Percentiles rank a stretch among this genome's conserved stretches.
Evolutionary conservation across 92 coral and sea anemone genomes (phyloP).

Genomic region (Hydrozoanthus gracilis): DNA sequence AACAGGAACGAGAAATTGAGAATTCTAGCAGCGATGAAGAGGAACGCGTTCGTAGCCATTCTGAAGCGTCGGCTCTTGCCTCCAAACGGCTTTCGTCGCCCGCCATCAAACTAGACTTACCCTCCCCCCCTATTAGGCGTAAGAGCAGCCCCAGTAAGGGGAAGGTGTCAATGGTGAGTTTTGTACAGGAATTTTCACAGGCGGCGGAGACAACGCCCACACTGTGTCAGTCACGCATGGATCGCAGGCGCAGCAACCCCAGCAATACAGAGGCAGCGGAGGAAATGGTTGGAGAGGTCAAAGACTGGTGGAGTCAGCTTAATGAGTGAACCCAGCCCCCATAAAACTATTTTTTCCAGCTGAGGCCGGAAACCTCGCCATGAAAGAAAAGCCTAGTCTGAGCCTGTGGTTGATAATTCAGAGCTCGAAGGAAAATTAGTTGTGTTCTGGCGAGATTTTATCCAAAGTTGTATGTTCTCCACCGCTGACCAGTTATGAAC

Average conservation of each 20-base stretch:
- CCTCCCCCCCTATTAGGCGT: slow-evolving; percentile 39
- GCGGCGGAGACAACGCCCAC: slow-evolving; percentile 17
- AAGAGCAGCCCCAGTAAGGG: slow-evolving; percentile 26
- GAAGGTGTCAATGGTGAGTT: slow-evolving; percentile 31
- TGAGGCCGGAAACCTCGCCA: too few relatives aligned
- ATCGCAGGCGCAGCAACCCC: slow-evolving; percentile 37
- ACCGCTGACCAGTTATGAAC: too few relatives aligned
- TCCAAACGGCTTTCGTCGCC: slow-evolving; percentile 73
- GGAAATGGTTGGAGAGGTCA: slow-evolving; percentile 75
- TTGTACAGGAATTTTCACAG: slow-evolving; percentile 25
- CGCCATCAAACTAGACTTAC: slow-evolving; percentile 41
- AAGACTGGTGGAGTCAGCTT: slow-evolving; percentile 76
- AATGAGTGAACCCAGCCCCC: slow-evolving; percentile 2
- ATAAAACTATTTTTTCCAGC: neutral
- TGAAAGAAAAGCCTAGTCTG: too few relatives aligned
- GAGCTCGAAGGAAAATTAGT: too few relatives aligned
- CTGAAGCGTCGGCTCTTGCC: slow-evolving; percentile 47
- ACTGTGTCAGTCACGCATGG: slow-evolving; percentile 18
- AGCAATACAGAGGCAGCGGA: slow-evolving; percentile 58
- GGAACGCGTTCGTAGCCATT: slow-evolving; percentile 58
- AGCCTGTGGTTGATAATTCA: too few relatives aligned
- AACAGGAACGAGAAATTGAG: slow-evolving; percentile 70
- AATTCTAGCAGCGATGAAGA: slow-evolving; percentile 86
- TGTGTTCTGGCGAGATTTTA: too few relatives aligned
- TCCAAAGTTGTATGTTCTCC: too few relatives aligned